Base-by-base conservation (phyloP, 2,888 invertebrate genomes). In the Volucella zonaria region DNA sequence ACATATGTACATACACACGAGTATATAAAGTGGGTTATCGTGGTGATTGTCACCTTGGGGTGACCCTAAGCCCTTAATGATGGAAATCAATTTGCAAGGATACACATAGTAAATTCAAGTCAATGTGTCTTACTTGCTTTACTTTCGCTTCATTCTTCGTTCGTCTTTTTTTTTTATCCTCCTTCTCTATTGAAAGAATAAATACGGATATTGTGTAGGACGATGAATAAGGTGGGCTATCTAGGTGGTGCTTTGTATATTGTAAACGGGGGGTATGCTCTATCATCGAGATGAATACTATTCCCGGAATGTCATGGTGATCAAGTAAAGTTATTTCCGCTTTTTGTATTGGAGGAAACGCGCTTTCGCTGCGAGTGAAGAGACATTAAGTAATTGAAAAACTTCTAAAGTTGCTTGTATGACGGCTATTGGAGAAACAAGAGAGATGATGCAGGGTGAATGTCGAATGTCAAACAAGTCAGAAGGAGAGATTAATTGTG, bases 251-350 rank as follows among this genome's bases (percentile, higher is more conserved):
- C 18, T 31, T 6, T 79, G 70, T 82, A 68, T 73, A 71, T 68
- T 78, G n/a, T 68, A 51, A 78, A 78, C 68, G 61, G 70, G 66
- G 23, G 66, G 23, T 66, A 42, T 66, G 47, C 59, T 83, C 67
- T 75, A 79, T 83, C 83, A 79, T 79, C 54, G 70, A 83, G 83
- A 83, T 83, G 83, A 79, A 83, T 75, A 83, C 79, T 79, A 75
- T 83, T 83, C 70, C 59, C 58, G 52, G 49, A 66, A 70, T 75
- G 68, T 75, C 68, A 75, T 64, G 54, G 74, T 79, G 82, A 75
- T 79, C 79, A 75, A 83, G 83, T 71, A 59, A 75, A 79, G 75
- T 70, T 70, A 75, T 70, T 52, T 83, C 66, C 58, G 58, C 40
- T 71, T 14, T 76, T 82, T 12, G 56, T 56, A 9, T 10, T 31